Evolutionary conservation across 2,888 invertebrate species (phyloP).

Genomic region (Spicauda simplicius): DNA sequence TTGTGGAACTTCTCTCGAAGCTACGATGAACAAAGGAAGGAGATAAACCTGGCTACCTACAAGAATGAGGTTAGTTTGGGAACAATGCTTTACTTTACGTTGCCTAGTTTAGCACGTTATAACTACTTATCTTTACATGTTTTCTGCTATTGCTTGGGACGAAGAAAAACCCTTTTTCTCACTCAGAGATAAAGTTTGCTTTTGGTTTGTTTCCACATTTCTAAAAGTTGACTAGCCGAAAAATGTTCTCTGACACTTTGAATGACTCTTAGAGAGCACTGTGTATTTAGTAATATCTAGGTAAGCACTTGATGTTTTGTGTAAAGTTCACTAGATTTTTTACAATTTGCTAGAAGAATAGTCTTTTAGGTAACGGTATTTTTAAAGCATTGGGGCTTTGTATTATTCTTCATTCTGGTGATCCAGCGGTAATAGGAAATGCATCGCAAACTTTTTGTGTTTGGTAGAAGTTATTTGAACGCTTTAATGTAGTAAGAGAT

Average conservation of each 20-base stretch:
- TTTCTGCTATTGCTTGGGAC: constrained; percentile 7
- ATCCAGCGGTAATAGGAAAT: too few species aligned
- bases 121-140: constrained; percentile 18
- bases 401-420: too few species aligned
- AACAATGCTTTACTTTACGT: constrained; percentile 27
- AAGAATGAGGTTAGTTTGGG: constrained; percentile 70
- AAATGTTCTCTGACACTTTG: constrained; percentile 20
- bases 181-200: constrained; percentile 22
- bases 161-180: constrained; percentile 23
- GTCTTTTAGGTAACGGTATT: neutral
- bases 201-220: constrained; percentile 14
- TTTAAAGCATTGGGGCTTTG: too few species aligned
- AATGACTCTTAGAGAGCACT: neutral
- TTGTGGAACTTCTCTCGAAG: constrained; percentile 82
- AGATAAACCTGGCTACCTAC: constrained; percentile 80
- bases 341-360: neutral
- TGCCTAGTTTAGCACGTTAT: constrained; percentile 26
- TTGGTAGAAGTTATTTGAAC: too few species aligned
- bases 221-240: constrained; percentile 27
- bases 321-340: neutral
- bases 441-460: too few species aligned
- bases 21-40: constrained; percentile 68
- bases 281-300: constrained; percentile 16
- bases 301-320: neutral
- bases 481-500: too few species aligned